phyloP scores from a whole-genome alignment of 2,888 invertebrate genomes.

The Allolobophora icterica region DNA sequence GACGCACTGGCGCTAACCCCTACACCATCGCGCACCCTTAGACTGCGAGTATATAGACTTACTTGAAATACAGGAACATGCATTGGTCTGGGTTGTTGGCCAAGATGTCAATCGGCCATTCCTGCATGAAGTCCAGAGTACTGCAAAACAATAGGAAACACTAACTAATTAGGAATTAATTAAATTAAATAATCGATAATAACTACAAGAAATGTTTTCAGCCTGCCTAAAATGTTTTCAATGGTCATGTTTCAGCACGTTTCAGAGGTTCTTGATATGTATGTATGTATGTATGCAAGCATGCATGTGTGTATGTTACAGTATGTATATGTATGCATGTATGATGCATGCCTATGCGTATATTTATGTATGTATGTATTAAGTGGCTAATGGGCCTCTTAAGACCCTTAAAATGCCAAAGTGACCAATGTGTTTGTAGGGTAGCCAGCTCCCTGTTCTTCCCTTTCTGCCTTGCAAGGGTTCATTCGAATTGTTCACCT shows the following conservation, averaged over 20 bases:
- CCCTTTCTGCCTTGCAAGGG: neutral
- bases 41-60: slow-evolving; percentile 46
- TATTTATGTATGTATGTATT: neutral
- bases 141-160: slow-evolving; percentile 48
- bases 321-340: neutral
- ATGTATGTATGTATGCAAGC: neutral
- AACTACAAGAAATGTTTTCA: neutral
- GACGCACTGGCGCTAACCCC: too few relatives aligned
- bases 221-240: too few relatives aligned
- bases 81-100: slow-evolving; percentile 59
- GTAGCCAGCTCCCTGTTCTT: neutral
- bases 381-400: neutral
- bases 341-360: neutral
- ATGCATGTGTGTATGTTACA: neutral
- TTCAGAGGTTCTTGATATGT: neutral
- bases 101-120: slow-evolving; percentile 59
- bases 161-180: neutral
- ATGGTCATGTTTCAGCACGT: too few relatives aligned
- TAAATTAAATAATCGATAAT: neutral
- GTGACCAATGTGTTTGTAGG: neutral
- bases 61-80: slow-evolving; percentile 63
- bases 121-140: slow-evolving; percentile 60
- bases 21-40: too few relatives aligned
- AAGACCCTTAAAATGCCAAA: neutral
- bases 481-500: slow-evolving; percentile 50